Evolutionary conservation across 2,888 invertebrate species (phyloP), one percentile per base, ranked within the genome.

Genomic region (Thymelicus sylvestris): DNA sequence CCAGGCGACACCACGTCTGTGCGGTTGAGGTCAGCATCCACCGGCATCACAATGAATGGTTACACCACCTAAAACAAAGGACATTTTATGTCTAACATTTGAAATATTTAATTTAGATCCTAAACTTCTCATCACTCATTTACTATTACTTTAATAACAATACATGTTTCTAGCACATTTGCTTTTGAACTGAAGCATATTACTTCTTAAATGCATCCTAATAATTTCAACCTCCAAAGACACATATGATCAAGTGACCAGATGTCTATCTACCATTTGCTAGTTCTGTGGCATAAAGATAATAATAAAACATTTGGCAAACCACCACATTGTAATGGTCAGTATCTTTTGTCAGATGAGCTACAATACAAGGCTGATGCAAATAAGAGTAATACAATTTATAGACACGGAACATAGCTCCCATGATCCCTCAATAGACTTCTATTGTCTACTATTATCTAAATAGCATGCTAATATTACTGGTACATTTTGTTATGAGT

Each of bases 1-100:
- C 88, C 92, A 90, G 89, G 91, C 89, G 91, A 92, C 93, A 90
- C 94, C 92, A 91, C 93, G 91, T 91, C 93, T 91, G 91, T 93
- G 89, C 91, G 87, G 87, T 91, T 88, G 83, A 88, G 89, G 92
- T 91, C 92, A 89, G 92, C 94, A 94, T 94, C 94, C 94, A 94
- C 92, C 94, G 94, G 94, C 94, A 94, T 94, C 94, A 94, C 94
- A 94, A 90, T 91, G 89, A 93, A 91, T 92, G 89, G 89, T 92
- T 89, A 88, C 93, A 86, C 92, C 92, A 92, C 93, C 93, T 93
- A 82, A 69, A 77, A 48, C 44, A 62, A 55, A 24, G 12, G 7
- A 52, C 1, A 8, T 19, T 44, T 44, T 19, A 10, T 52, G 50
- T 13, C 6, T 50, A 52, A 52, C 52, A 52, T 52, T 19, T 19